Conservation (phyloP, 2,888 invertebrate genomes). For the Zaprionus lineosus region DNA sequence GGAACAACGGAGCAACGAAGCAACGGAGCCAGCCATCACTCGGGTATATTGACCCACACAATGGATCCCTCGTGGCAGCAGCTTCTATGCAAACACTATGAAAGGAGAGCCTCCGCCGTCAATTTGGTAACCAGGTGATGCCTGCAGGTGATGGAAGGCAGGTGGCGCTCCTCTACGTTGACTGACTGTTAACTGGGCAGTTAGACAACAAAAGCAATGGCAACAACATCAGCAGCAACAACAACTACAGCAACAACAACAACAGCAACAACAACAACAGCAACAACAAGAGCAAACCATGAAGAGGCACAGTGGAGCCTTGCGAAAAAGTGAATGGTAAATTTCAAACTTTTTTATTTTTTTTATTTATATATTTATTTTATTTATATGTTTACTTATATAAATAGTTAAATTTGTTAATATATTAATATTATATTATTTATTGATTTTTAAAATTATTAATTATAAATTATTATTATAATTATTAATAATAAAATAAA, state of each 20-base stretch:
- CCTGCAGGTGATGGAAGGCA: constrained; percentile 22
- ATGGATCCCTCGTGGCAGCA: constrained; percentile 56
- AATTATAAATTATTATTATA: no score
- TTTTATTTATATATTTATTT: no score
- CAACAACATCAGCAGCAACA: constrained; percentile 9
- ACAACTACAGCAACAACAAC: constrained; percentile 8
- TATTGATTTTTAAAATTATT: no score
- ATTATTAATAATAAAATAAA: no score
- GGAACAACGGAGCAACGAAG: constrained; percentile 1
- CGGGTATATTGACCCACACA: constrained; percentile 51
- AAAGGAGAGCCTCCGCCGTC: constrained; percentile 11
- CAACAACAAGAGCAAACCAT: no score
- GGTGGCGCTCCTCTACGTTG: constrained; percentile 52
- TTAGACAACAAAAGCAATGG: constrained; percentile 13
- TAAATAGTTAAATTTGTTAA: no score
- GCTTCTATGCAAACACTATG: neutral
- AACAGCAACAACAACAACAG: no score
- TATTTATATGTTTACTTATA: no score
- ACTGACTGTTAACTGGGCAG: constrained; percentile 48
- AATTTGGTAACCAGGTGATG: constrained; percentile 6
- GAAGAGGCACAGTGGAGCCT: no score
- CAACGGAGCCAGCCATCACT: neutral
- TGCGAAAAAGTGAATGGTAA: no score
- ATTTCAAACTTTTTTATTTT: no score
- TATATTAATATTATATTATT: no score